These are phyloP conservation scores for Aix galericulata DNA, from an alignment of 2,113 vertebrate genomes.

Conservation along the genomic window DNA sequence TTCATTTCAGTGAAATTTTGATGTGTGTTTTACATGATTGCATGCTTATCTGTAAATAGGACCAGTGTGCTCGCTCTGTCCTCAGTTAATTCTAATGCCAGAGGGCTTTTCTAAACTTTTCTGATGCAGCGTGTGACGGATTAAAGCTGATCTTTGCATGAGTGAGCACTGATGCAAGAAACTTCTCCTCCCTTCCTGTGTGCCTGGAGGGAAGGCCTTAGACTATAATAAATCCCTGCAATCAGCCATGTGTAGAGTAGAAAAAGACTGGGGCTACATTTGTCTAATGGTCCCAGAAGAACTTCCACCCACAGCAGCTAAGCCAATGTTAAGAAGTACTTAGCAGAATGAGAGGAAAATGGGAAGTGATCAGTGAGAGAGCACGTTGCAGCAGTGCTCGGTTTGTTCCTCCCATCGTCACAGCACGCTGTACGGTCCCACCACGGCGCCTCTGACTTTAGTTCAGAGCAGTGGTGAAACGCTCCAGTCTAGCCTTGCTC, in stretches of 20 bases:
- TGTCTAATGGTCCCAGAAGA: background rate
- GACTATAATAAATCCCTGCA: slow-evolving; percentile 11
- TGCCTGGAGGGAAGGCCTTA: background rate
- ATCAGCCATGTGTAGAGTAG: background rate
- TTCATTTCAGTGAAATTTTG: background rate
- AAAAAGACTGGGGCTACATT: background rate
- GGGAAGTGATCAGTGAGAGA: background rate
- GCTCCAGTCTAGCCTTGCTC: background rate
- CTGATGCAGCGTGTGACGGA: background rate
- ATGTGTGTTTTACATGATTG: background rate
- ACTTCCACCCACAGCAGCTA: background rate
- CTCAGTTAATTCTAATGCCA: background rate
- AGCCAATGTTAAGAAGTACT: background rate
- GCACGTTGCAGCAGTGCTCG: accelerated
- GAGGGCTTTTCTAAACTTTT: slow-evolving; percentile 22
- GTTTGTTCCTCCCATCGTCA: background rate
- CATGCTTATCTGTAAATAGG: background rate
- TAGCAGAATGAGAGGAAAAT: background rate
- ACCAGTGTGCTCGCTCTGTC: accelerated
- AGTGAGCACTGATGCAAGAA: slow-evolving; percentile 21
- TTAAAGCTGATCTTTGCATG: slow-evolving; percentile 7
- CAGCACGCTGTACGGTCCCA: background rate
- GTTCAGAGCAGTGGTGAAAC: background rate
- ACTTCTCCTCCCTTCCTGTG: slow-evolving; percentile 53
- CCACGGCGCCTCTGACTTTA: accelerated